phyloP scores from a whole-genome alignment of 2,888 invertebrate species.

The Synergus laeviventris region DNA sequence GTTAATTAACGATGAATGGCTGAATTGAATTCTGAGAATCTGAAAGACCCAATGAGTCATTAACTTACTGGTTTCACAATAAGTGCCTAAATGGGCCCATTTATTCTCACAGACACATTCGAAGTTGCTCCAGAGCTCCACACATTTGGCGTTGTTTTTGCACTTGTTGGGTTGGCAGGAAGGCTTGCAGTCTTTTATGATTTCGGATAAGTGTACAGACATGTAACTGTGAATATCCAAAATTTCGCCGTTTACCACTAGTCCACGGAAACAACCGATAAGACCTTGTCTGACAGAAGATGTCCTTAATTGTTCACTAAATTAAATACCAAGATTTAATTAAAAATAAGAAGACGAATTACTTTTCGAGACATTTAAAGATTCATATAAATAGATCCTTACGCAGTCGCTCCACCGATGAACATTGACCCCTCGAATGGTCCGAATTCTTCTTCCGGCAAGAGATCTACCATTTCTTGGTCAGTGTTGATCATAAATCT shows the following conservation, averaged over 20 bases:
- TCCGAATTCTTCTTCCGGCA: constrained; percentile 92
- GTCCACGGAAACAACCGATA: constrained; percentile 94
- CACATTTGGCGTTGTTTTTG: constrained; percentile 92
- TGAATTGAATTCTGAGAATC: constrained; percentile 1
- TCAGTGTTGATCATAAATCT: constrained; percentile 95
- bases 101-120: constrained; percentile 94
- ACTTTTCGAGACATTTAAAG: background rate
- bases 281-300: constrained; percentile 91
- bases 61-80: constrained; percentile 92
- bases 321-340: constrained; percentile 73
- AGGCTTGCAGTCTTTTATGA: constrained; percentile 94
- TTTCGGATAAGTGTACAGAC: constrained; percentile 93
- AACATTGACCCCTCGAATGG: constrained; percentile 96
- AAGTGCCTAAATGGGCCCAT: constrained; percentile 93
- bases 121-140: constrained; percentile 94
- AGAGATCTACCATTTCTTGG: constrained; percentile 90
- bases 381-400: constrained; percentile 71
- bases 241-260: constrained; percentile 94
- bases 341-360: background rate
- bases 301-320: constrained; percentile 84
- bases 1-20: background rate
- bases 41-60: background rate
- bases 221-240: constrained; percentile 94
- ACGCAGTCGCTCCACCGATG: constrained; percentile 95
- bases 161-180: constrained; percentile 97